These are phyloP conservation scores for Leptobrachium ailaonicum DNA, from an alignment of 2,113 vertebrate genomes.

Conservation along the genomic window DNA sequence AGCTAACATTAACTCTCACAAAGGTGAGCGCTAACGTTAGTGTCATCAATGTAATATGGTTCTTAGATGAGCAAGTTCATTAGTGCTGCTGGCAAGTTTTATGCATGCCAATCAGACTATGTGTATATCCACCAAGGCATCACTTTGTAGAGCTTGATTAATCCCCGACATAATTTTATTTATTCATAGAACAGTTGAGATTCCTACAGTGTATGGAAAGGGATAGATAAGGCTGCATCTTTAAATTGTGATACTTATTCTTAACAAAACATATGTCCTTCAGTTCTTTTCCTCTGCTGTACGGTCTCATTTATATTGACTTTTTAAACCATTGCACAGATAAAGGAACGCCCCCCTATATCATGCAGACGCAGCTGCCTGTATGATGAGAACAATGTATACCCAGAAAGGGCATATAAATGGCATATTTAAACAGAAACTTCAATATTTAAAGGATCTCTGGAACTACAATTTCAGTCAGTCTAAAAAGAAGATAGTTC, in stretches of 20 bases:
- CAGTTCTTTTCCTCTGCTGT: slow-evolving; percentile 3
- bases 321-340: slow-evolving; percentile 41
- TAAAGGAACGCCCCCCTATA: slow-evolving; percentile 36
- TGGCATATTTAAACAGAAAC: slow-evolving; percentile 37
- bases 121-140: neutral
- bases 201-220: neutral
- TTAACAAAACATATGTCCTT: slow-evolving; percentile 7
- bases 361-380: slow-evolving; percentile 33
- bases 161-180: neutral
- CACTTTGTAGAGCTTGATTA: neutral
- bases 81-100: too few relatives aligned
- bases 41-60: too few relatives aligned
- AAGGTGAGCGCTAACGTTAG: too few relatives aligned
- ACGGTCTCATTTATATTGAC: slow-evolving; percentile 42
- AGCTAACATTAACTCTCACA: too few relatives aligned
- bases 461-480: slow-evolving; percentile 17
- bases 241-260: slow-evolving; percentile 14
- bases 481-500: neutral
- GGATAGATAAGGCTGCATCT: slow-evolving; percentile 4
- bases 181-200: neutral
- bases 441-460: slow-evolving; percentile 14
- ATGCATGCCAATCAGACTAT: neutral
- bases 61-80: too few relatives aligned
- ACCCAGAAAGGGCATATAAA: slow-evolving; percentile 44
- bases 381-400: slow-evolving; percentile 4